Conservation (phyloP, 1,140 invertebrate species). For the Callitettix versicolor region DNA sequence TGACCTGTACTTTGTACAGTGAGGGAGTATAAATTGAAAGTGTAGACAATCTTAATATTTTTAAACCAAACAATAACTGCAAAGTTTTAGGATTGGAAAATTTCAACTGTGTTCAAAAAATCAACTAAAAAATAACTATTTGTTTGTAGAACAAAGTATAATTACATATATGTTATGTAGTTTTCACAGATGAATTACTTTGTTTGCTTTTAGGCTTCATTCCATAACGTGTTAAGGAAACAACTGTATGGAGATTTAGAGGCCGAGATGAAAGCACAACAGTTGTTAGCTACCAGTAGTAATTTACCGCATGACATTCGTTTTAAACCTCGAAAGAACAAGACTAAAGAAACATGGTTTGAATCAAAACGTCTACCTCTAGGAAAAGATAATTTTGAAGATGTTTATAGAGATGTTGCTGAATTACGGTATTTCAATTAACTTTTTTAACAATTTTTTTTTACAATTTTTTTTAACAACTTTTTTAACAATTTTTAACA, state of each 20-base stretch:
- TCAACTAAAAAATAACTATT: neutral
- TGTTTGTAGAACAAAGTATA: neutral
- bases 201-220: conserved; percentile 4
- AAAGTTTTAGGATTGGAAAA: neutral
- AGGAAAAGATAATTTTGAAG: conserved; percentile 1
- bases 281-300: neutral
- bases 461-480: too few species aligned
- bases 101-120: neutral
- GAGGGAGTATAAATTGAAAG: too few species aligned
- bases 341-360: conserved; percentile 1
- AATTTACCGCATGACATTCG: neutral
- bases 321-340: conserved; percentile 3
- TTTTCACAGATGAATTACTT: neutral
- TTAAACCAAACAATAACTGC: too few species aligned
- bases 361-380: neutral
- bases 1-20: too few species aligned
- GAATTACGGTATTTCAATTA: conserved; percentile 8
- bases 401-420: conserved; percentile 3
- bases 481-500: too few species aligned
- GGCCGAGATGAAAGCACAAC: neutral
- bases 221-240: neutral
- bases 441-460: too few species aligned
- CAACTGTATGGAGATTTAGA: conserved; percentile 1
- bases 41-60: too few species aligned
- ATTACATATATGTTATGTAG: neutral